These are phyloP conservation scores for Dasyprocta punctata DNA, from an alignment of 2,113 vertebrate genomes.

Conservation along the genomic window DNA sequence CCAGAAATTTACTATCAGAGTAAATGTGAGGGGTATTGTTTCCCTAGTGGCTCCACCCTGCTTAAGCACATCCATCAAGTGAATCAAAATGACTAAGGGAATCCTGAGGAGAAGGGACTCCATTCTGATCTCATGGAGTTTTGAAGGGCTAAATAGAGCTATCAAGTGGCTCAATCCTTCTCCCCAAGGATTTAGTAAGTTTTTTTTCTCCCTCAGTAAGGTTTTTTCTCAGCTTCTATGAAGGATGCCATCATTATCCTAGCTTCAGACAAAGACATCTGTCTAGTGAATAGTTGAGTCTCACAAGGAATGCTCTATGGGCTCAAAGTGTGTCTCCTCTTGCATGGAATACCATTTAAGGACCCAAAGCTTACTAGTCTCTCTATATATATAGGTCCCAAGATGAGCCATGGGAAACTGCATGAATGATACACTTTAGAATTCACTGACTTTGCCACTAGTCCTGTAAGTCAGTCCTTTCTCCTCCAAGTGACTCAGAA, in stretches of 20 bases:
- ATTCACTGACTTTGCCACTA: too few species aligned
- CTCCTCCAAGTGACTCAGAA: too few species aligned
- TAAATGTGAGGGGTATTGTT: neutral
- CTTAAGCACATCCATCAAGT: neutral
- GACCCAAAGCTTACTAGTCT: neutral
- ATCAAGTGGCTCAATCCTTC: neutral
- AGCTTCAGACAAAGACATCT: neutral
- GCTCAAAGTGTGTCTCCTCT: neutral
- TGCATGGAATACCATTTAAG: neutral
- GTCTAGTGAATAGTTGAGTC: neutral
- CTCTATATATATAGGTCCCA: neutral
- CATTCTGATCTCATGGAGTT: neutral
- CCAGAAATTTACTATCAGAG: neutral
- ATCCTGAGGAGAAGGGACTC: neutral
- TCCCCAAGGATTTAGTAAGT: too few species aligned
- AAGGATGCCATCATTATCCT: neutral
- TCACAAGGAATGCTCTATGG: neutral
- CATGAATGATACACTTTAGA: neutral
- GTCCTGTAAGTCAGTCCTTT: too few species aligned
- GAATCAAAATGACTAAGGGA: neutral
- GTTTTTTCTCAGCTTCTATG: neutral
- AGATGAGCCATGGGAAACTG: neutral
- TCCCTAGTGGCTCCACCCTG: neutral
- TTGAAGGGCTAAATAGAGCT: neutral
- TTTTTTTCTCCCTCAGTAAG: too few species aligned